Evolutionary conservation across 2,113 vertebrate genomes (phyloP).

Genomic region (Ammodytes marinus): DNA sequence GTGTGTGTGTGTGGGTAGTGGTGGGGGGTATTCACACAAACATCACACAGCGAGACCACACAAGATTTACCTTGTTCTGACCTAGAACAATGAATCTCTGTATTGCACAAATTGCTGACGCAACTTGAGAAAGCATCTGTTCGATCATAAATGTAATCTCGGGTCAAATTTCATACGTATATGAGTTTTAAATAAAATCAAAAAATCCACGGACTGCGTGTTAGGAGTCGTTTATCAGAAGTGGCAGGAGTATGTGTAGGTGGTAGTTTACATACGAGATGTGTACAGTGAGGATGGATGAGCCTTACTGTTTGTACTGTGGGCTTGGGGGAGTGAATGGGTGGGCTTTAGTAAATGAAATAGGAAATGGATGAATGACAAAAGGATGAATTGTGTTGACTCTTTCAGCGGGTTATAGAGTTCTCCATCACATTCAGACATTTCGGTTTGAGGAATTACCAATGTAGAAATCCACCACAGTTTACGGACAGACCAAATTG

Average conservation of each 20-base stretch:
- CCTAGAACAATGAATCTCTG: constrained; percentile 47
- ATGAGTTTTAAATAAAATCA: neutral
- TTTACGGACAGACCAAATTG: constrained; percentile 25
- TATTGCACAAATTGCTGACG: constrained; percentile 29
- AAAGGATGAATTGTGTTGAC: constrained; percentile 35
- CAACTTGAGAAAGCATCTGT: constrained; percentile 28
- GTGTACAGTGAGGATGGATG: constrained; percentile 25
- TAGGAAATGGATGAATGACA: constrained; percentile 9
- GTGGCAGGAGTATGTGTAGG: constrained; percentile 35
- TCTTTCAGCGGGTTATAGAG: constrained; percentile 7
- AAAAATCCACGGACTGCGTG: constrained; percentile 34
- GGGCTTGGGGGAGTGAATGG: constrained; percentile 4
- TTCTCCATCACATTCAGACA: constrained; percentile 39
- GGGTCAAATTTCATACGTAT: constrained; percentile 15
- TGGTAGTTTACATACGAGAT: constrained; percentile 45
- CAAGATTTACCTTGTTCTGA: constrained; percentile 65
- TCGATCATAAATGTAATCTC: constrained; percentile 36
- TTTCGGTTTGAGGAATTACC: constrained; percentile 36
- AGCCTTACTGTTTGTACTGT: constrained; percentile 27
- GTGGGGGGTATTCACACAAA: neutral
- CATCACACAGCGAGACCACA: constrained; percentile 36
- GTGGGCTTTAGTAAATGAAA: constrained; percentile 17
- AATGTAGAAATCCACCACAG: constrained; percentile 10
- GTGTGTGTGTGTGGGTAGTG: too few relatives aligned
- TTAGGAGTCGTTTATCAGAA: constrained; percentile 31